Conservation (phyloP, 2,113 vertebrate species). For the Cyanoliseus patagonus region DNA sequence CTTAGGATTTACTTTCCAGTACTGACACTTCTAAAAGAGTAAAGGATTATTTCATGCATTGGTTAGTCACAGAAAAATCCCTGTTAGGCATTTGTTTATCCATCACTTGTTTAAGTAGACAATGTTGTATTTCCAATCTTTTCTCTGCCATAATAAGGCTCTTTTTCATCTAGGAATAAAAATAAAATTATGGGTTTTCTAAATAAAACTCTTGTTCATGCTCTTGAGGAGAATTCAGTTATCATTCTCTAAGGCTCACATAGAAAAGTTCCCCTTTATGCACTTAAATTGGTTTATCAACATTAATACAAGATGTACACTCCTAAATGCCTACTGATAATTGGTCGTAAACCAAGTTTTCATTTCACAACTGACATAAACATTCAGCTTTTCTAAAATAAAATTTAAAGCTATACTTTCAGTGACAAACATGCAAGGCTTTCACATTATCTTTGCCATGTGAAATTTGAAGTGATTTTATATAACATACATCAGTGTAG, state of each 20-base stretch:
- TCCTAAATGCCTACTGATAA: not conserved
- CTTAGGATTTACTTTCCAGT: not conserved
- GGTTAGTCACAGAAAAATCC: not conserved
- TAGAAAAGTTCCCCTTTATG: not conserved
- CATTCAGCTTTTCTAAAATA: not conserved
- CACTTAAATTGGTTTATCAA: not conserved
- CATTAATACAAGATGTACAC: not conserved
- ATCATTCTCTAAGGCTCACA: not conserved
- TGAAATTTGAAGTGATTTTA: not conserved
- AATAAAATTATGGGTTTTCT: not conserved
- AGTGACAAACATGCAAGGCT: not conserved
- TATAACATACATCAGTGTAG: not conserved
- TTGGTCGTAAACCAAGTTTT: not conserved
- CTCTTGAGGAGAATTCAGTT: not conserved
- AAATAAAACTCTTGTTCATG: not conserved
- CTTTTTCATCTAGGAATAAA: not conserved
- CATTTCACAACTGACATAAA: not conserved
- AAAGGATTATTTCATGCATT: not conserved
- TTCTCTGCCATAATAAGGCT: not conserved
- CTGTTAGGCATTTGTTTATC: not conserved
- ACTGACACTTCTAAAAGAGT: not conserved
- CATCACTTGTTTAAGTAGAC: not conserved
- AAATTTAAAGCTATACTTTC: not conserved
- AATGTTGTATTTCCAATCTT: not conserved
- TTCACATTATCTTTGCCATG: not conserved